Evolutionary conservation across 2,113 vertebrate genomes (phyloP).

Genomic region (Aphelocoma coerulescens): DNA sequence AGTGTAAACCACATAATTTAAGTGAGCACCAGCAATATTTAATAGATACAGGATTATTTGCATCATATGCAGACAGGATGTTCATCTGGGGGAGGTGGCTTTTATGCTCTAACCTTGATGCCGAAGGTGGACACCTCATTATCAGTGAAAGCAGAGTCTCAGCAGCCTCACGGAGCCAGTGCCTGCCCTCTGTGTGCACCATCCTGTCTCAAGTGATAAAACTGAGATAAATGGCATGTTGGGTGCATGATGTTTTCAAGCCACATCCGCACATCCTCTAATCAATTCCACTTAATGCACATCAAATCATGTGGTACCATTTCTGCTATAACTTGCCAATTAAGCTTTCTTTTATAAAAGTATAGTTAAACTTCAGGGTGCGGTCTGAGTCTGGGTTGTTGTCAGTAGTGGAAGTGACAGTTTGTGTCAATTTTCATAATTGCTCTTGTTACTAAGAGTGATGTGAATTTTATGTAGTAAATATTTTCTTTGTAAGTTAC

Average conservation of each 20-base stretch:
- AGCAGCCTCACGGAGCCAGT: rapidly evolving
- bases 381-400: not conserved
- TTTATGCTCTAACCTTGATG: not conserved
- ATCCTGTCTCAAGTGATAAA: not conserved
- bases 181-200: not conserved
- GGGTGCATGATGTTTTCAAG: not conserved
- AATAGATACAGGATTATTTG: not conserved
- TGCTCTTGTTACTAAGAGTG: not conserved
- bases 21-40: not conserved
- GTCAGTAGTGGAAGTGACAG: not conserved
- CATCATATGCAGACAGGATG: not conserved
- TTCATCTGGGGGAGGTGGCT: not conserved
- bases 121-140: rapidly evolving
- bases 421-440: not conserved
- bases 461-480: not conserved
- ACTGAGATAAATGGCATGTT: not conserved
- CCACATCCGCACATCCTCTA: not conserved
- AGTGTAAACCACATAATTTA: not conserved
- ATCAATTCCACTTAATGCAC: not conserved
- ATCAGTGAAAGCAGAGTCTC: not conserved
- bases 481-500: not conserved
- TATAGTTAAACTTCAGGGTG: not conserved
- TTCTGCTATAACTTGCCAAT: not conserved
- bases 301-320: not conserved
- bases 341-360: not conserved